Conservation (phyloP, 1,140 invertebrate genomes). For the Lycorma delicatula region DNA sequence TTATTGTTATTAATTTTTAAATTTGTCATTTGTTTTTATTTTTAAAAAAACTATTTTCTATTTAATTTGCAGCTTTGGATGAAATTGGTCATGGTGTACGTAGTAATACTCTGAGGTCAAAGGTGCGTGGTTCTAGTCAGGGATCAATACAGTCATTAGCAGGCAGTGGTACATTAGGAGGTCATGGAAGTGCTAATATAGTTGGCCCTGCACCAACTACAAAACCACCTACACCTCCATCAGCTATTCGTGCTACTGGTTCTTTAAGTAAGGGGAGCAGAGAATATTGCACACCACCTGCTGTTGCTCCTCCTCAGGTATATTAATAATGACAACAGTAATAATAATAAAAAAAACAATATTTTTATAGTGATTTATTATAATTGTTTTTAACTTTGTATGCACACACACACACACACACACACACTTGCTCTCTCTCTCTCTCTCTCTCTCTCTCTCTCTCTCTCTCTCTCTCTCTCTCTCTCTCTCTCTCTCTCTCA, state of each 20-base stretch:
- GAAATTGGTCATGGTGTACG: constrained; percentile 89
- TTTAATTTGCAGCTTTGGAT: constrained; percentile 59
- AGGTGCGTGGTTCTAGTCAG: constrained; percentile 57
- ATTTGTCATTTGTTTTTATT: no score
- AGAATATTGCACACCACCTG: constrained; percentile 87
- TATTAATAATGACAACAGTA: no score
- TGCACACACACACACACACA: no score
- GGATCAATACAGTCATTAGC: constrained; percentile 50
- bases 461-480: no score
- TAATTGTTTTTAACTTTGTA: no score
- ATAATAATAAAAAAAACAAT: no score
- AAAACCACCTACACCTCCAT: constrained; percentile 90
- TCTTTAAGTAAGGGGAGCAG: constrained; percentile 62
- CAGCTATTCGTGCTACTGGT: constrained; percentile 49
- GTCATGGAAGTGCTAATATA: constrained; percentile 38
- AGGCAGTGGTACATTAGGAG: constrained; percentile 40
- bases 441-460: no score
- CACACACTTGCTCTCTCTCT: no score
- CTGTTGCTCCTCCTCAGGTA: constrained; percentile 85
- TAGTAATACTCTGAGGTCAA: constrained; percentile 41
- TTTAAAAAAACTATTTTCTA: background rate
- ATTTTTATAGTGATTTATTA: no score
- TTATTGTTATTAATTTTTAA: no score
- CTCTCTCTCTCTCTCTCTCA: no score
- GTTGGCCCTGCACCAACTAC: constrained; percentile 80